These are phyloP conservation scores for Eupithecia inturbata DNA, from an alignment of 2,888 invertebrate species.

Conservation along the genomic window DNA sequence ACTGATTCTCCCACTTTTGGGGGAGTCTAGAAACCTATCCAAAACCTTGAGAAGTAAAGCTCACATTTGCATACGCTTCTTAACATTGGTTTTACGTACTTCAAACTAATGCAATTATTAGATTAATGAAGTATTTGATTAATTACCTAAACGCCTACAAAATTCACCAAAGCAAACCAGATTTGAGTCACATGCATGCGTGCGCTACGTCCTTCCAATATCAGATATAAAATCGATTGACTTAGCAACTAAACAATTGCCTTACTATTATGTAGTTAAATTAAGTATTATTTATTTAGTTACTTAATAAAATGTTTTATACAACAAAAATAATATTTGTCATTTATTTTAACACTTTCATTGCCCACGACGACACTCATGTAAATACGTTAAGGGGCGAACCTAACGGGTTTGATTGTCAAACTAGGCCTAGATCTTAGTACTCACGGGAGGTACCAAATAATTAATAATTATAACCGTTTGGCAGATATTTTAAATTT, in stretches of 20 bases:
- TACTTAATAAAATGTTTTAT: slow-evolving; percentile 26
- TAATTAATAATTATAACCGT: too few relatives aligned
- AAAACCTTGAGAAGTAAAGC: neutral
- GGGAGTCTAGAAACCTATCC: neutral
- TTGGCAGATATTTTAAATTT: too few relatives aligned
- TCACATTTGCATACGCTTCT: too few relatives aligned
- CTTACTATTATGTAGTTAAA: slow-evolving; percentile 6
- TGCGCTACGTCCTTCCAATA: neutral
- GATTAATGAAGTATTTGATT: neutral
- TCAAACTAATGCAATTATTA: neutral
- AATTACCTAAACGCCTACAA: neutral
- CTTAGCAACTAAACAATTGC: neutral
- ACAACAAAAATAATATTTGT: neutral
- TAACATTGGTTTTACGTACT: neutral
- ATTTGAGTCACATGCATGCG: neutral
- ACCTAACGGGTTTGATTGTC: too few relatives aligned
- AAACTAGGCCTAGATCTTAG: too few relatives aligned
- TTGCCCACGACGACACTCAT: too few relatives aligned
- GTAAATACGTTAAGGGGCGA: too few relatives aligned
- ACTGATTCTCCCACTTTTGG: neutral
- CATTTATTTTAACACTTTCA: neutral
- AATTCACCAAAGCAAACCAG: slow-evolving; percentile 5
- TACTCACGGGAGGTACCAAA: too few relatives aligned
- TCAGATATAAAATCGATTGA: neutral
- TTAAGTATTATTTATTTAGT: slow-evolving; percentile 12